Percentiles rank a stretch among this genome's conserved stretches.
These are phyloP conservation scores for Drosophila ficusphila DNA, from an alignment of 1,140 invertebrate genomes.

Conservation along the genomic window DNA sequence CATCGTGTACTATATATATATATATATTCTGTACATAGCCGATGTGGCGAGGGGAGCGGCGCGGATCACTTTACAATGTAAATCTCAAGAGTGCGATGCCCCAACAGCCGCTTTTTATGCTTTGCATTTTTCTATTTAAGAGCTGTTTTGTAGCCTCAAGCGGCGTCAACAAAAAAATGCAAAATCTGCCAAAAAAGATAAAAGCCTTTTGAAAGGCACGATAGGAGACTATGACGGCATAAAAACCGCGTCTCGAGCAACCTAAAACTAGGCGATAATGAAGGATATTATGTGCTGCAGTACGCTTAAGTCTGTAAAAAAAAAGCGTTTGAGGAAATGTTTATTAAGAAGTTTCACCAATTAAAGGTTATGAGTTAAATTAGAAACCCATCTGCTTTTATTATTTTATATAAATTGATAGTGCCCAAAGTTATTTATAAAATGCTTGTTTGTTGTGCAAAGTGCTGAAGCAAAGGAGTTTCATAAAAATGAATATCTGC, in stretches of 20 bases:
- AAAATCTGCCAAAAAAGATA: constrained; percentile 15
- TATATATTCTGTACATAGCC: not conserved
- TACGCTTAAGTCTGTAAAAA: no score
- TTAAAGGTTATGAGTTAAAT: no score
- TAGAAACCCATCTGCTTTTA: no score
- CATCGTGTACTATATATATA: constrained; percentile 15
- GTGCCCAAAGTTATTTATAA: no score
- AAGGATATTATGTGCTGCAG: not conserved
- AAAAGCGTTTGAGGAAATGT: no score
- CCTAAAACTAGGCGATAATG: constrained; percentile 14
- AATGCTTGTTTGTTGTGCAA: no score
- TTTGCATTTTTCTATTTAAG: constrained; percentile 56
- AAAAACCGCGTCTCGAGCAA: constrained; percentile 3
- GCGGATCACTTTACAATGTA: constrained; percentile 81
- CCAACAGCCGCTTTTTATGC: constrained; percentile 49
- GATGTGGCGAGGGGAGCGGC: not conserved
- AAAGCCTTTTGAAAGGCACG: constrained; percentile 20
- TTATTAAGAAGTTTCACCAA: no score
- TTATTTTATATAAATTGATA: no score
- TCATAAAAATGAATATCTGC: no score
- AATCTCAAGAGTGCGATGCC: constrained; percentile 80
- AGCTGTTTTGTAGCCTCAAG: constrained; percentile 63
- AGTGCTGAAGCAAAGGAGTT: no score
- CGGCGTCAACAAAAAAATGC: constrained; percentile 48
- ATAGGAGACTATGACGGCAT: constrained; percentile 1